Evolutionary conservation across 2,888 invertebrate genomes (phyloP), one percentile per base, ranked within the genome.

Genomic region (Phalangium opilio): DNA sequence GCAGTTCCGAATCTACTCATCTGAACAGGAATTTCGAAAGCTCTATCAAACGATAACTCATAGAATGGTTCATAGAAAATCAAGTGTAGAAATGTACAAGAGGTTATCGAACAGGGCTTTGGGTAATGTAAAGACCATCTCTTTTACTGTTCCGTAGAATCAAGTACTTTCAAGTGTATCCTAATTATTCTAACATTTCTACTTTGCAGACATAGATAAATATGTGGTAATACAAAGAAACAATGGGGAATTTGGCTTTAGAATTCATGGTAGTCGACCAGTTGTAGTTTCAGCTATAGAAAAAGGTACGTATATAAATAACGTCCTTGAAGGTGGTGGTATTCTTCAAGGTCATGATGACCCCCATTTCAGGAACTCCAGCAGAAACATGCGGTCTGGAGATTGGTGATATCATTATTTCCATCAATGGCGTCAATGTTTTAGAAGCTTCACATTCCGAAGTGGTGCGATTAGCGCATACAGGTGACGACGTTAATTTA

Each of bases 241-340:
- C 58, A 67, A 69, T 15, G 85, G 85, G 34, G 91, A 90, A 64
- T 93, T 90, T 64, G 91, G 91, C 12, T 90, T 95, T 67, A 78
- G 93, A 51, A 90, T 95, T 62, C 87, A 91, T 60, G 91, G 91
- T 20, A 86, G 87, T 49, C 84, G 86, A 61, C 93, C 93, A 1
- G 90, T 91, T n/a, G 87, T 91, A 12, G 89, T 93, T 21, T 90
- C 91, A 3, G 87, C 87, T 17, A 89, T 93, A 57, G 91, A 91
- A 68, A 82, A 84, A 33, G 87, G 67, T 66, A 52, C 52, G 53
- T n/a, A 27, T 27, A 27, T 27, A 8, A 27, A 27, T 27, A 8
- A 7, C 4, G 27, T 27, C 8, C n/a, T 27, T 27, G 8, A 27
- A 27, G 27, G 27, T n/a, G n/a, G n/a, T n/a, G n/a, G n/a, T n/a